Base-by-base conservation (phyloP, 2,888 invertebrate species). In the Coremacera marginata region DNA sequence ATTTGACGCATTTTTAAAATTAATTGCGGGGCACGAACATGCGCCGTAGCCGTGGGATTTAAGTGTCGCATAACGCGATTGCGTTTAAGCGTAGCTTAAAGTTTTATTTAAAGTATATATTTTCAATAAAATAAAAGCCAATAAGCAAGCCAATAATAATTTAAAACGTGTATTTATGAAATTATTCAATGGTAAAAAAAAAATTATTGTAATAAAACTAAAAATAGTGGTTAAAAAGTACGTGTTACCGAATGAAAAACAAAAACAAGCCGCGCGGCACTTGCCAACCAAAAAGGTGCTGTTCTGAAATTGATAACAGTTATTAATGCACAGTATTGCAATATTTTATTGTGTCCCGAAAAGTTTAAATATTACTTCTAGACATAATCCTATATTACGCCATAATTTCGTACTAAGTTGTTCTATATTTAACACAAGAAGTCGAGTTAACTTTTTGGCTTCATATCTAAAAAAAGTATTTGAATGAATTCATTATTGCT, bases 11-110 rank as follows among this genome's bases (percentile, higher is more conserved):
- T 34, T 65, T 63, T 11, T n/a, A 31, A 19, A 65, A 16, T 65
- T 27, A 27, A 65, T n/a, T 34, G 16, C 44, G 51, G 51, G 49
- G 49, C 68, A 68, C 68, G 22, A 51, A 22, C 25, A 19, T 22
- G 68, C 49, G 49, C 51, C 68, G 27, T 34, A 27, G 68, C 51
- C 68, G 68, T 68, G 68, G 68, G 68, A 68, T 49, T 51, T 9
- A 51, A 27, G n/a, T 51, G 5, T 67, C 67, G 44, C 44, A 51
- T 67, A 51, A 19, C 44, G 49, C 49, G 68, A 49, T 68, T 22
- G 44, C 63, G 34, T 8, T 52, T 52, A 52, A 16, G 19, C 55
- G 7, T 8, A 55, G 19, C 55, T 55, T 3, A 55, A 19, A 19
- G 55, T 19, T 22, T n/a, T 55, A 22, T 55, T 19, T 55, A 55